A percentile compares a stretch with the other conserved stretches of the same genome.
These are phyloP conservation scores for Thunnus maccoyii DNA, from an alignment of 2,113 vertebrate genomes.

Conservation along the genomic window DNA sequence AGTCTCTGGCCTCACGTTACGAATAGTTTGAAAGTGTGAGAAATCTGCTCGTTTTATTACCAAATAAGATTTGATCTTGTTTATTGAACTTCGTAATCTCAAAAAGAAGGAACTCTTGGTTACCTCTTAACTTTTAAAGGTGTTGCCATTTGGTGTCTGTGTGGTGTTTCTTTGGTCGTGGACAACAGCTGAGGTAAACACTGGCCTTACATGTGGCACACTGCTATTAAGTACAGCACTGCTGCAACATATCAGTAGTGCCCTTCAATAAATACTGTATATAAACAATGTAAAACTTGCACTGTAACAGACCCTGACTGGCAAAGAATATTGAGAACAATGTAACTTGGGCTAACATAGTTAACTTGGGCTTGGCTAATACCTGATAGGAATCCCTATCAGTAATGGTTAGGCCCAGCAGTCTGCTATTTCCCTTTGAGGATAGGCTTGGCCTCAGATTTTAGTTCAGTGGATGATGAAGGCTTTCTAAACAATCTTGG, in stretches of 20 bases:
- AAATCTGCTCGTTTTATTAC: not conserved
- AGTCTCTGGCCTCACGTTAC: not conserved
- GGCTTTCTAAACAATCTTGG: not conserved
- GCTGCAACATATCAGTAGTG: not conserved
- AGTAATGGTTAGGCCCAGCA: not conserved
- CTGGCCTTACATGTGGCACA: not conserved
- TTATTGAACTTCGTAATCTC: not conserved
- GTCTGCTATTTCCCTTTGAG: not conserved
- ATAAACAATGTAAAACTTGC: constrained; percentile 5
- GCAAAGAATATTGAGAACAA: not conserved
- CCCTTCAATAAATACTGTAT: not conserved
- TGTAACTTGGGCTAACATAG: not conserved
- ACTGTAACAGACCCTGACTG: not conserved
- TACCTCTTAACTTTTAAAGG: not conserved
- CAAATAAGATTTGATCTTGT: not conserved
- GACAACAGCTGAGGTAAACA: constrained; percentile 18
- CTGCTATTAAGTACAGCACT: constrained; percentile 26
- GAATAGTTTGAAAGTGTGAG: not conserved
- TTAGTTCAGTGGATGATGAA: constrained; percentile 5
- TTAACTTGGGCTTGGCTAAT: not conserved
- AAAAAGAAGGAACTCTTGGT: not conserved
- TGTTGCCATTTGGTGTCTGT: not conserved
- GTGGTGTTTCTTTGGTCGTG: not conserved
- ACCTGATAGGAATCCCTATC: constrained; percentile 7
- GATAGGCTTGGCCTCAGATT: no score